Conservation (phyloP, 2,888 invertebrate species). For the Acleris laterana region DNA sequence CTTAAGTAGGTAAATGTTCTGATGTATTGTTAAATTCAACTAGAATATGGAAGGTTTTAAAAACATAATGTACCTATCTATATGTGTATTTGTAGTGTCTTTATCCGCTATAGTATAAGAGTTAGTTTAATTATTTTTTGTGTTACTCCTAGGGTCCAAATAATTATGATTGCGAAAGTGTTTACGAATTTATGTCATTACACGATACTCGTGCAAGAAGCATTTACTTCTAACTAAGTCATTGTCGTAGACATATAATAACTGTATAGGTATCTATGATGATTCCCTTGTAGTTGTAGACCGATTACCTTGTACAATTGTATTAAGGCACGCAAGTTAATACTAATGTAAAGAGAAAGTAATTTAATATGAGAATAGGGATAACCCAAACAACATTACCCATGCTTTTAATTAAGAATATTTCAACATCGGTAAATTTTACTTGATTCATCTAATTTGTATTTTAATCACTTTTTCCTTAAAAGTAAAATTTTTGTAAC, state of each 20-base stretch:
- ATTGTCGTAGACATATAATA: neutral
- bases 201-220: neutral
- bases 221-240: constrained; percentile 14
- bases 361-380: too few relatives aligned
- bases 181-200: constrained; percentile 18
- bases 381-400: too few relatives aligned
- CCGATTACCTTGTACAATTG: too few relatives aligned
- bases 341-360: too few relatives aligned
- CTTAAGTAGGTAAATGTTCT: constrained; percentile 32
- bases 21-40: constrained; percentile 15
- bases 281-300: neutral
- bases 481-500: too few relatives aligned
- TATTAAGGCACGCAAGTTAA: too few relatives aligned
- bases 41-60: constrained; percentile 1
- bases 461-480: too few relatives aligned
- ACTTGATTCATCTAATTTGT: too few relatives aligned
- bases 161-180: constrained; percentile 35
- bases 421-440: too few relatives aligned
- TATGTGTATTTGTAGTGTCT: constrained; percentile 13
- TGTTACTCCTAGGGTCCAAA: constrained; percentile 50
- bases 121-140: constrained; percentile 27
- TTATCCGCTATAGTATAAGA: neutral
- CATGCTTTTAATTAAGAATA: too few relatives aligned
- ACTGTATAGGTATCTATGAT: neutral
- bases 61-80: neutral